Evolutionary conservation across 2,113 vertebrate species (phyloP).

Genomic region (Lepus americanus): DNA sequence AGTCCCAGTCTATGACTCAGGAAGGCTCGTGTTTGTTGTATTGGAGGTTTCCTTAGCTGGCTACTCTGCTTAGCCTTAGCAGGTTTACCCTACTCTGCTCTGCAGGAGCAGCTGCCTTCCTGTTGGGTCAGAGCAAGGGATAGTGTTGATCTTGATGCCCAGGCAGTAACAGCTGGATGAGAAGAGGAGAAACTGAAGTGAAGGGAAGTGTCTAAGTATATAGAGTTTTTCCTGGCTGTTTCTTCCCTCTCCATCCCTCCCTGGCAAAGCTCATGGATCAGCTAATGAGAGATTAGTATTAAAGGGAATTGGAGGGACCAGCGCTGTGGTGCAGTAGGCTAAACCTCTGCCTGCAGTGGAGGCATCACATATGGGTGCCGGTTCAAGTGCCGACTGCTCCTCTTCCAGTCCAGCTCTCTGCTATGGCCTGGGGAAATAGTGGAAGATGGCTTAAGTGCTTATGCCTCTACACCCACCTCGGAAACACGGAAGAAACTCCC

Average conservation of each 20-base stretch:
- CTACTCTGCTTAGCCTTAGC: not conserved
- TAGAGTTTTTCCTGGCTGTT: not conserved
- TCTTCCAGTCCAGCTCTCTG: no score
- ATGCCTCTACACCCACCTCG: no score
- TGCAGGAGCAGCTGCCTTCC: not conserved
- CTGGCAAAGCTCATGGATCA: not conserved
- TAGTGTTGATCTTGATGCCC: not conserved
- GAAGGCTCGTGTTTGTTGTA: not conserved
- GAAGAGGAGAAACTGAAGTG: not conserved
- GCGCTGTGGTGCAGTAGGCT: no score
- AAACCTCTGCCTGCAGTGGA: no score
- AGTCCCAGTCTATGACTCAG: not conserved
- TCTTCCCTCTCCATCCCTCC: not conserved
- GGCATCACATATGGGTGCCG: no score
- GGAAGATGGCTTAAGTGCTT: no score
- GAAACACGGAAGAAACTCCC: no score
- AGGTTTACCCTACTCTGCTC: not conserved
- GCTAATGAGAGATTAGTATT: not conserved
- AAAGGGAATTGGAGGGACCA: not conserved
- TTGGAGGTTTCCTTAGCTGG: not conserved
- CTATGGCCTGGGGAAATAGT: no score
- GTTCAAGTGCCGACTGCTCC: no score
- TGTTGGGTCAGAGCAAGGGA: not conserved
- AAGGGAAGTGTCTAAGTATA: not conserved
- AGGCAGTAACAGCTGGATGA: not conserved